Percentiles rank a stretch among this genome's conserved stretches.
phyloP scores from a whole-genome alignment of 2,113 vertebrate species.

The Muscicapa adusta region DNA sequence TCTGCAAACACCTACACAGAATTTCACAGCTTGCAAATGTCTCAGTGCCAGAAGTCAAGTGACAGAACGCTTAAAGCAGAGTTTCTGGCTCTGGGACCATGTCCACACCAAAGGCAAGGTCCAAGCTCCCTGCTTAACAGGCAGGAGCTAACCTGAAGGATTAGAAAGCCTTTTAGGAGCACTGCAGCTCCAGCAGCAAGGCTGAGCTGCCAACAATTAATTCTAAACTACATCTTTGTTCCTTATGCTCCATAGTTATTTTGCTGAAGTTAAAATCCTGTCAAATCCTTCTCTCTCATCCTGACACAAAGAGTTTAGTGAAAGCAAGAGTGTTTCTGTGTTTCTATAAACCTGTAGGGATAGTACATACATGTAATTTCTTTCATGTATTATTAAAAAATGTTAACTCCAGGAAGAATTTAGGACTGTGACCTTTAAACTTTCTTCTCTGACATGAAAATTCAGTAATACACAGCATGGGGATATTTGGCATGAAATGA shows the following conservation, averaged over 20 bases:
- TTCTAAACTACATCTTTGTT: not conserved
- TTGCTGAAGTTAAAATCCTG: not conserved
- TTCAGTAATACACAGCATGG: conserved; percentile 13
- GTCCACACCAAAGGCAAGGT: not conserved
- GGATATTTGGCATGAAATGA: conserved; percentile 61
- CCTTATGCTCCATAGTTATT: not conserved
- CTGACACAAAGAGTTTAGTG: not conserved
- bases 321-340: not conserved
- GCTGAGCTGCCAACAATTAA: not conserved
- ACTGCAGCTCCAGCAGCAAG: not conserved
- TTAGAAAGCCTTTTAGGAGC: not conserved
- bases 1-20: not conserved
- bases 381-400: not conserved
- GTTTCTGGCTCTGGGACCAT: not conserved
- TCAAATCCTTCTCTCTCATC: not conserved
- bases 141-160: not conserved
- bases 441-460: conserved; percentile 35
- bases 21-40: not conserved
- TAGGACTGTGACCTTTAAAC: conserved; percentile 63
- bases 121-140: not conserved
- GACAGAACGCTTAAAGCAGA: not conserved
- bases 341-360: not conserved
- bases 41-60: not conserved
- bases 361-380: not conserved
- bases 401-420: conserved; percentile 53